These are phyloP conservation scores for Probaryconus sp. DNA, from an alignment of 1,140 invertebrate species.

Conservation along the genomic window DNA sequence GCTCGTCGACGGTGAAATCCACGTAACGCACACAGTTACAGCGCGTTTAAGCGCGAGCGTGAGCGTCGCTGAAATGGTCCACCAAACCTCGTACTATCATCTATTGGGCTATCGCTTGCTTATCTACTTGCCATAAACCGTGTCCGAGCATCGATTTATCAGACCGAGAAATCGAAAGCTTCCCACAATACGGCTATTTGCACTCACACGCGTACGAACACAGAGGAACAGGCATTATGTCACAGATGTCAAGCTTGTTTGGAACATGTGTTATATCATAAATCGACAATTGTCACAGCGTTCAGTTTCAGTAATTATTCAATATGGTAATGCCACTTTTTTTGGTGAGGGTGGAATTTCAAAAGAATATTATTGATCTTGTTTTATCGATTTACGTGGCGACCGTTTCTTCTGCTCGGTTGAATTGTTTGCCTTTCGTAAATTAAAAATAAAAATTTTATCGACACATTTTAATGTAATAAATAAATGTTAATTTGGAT, in stretches of 20 bases:
- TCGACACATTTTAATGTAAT: too few species aligned
- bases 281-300: slow-evolving; percentile 46
- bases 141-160: slow-evolving; percentile 45
- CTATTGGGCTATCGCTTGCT: slow-evolving; percentile 17
- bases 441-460: too few species aligned
- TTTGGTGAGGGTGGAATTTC: too few species aligned
- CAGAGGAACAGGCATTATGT: slow-evolving; percentile 50
- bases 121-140: slow-evolving; percentile 33
- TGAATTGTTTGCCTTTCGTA: too few species aligned
- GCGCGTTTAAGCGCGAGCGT: slow-evolving; percentile 5
- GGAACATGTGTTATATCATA: slow-evolving; percentile 51
- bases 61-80: slow-evolving; percentile 6
- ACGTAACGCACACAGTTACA: background rate
- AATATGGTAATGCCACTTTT: too few species aligned
- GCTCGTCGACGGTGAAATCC: too few species aligned
- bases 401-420: too few species aligned
- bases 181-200: slow-evolving; percentile 45
- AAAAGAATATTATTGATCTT: too few species aligned
- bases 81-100: background rate
- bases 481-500: too few species aligned
- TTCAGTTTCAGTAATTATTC: slow-evolving; percentile 39
- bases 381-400: too few species aligned
- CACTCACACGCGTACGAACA: slow-evolving; percentile 45
- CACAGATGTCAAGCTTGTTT: slow-evolving; percentile 49
- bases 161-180: slow-evolving; percentile 53